phyloP scores from a whole-genome alignment of 2,797 vertebrate species.

The Malacoraja senta region DNA sequence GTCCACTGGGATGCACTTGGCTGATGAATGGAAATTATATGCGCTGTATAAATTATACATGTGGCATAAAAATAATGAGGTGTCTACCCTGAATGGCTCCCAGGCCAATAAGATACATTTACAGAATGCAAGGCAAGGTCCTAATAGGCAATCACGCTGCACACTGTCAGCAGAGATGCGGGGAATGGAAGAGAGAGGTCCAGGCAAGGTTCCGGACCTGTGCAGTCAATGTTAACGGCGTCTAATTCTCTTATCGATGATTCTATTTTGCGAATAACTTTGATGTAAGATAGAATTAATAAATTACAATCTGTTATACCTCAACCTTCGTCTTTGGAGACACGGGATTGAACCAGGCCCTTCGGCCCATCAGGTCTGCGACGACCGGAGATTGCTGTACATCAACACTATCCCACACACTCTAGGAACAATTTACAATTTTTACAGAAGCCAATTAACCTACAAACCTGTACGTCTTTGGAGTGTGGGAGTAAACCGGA shows the following conservation, averaged over 20 bases:
- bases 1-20: background rate
- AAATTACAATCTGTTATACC: too few species aligned
- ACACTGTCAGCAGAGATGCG: background rate
- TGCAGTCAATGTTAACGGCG: background rate
- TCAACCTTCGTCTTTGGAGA: background rate
- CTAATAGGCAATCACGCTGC: background rate
- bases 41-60: background rate
- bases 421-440: too few species aligned
- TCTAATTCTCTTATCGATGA: background rate
- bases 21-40: constrained; percentile 2
- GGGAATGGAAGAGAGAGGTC: too few species aligned
- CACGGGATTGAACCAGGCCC: too few species aligned
- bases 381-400: too few species aligned
- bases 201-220: background rate
- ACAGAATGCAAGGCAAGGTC: background rate
- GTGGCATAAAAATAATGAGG: background rate
- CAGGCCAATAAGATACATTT: background rate
- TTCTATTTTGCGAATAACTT: background rate
- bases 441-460: too few species aligned
- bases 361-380: too few species aligned
- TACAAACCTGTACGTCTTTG: too few species aligned
- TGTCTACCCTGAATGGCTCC: background rate
- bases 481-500: too few species aligned
- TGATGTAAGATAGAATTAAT: background rate
- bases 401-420: too few species aligned